A percentile compares a stretch with the other conserved stretches of the same genome.
phyloP scores from a whole-genome alignment of 2,888 invertebrate genomes.

The Plebejus melissa region DNA sequence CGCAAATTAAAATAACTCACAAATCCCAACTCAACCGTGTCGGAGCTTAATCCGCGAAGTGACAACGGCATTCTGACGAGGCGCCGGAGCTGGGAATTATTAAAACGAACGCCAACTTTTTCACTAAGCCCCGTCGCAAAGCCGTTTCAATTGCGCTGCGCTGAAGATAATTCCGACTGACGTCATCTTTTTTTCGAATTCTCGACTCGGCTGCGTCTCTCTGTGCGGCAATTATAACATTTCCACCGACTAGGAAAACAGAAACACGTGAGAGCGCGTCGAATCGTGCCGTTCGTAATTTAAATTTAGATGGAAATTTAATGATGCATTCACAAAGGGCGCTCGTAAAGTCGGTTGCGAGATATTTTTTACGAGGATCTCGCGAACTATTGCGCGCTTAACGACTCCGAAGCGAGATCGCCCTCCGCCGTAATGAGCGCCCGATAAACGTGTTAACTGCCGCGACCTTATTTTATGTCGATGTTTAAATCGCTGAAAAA shows the following conservation, averaged over 20 bases:
- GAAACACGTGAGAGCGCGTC: constrained; percentile 76
- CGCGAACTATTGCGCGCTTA: constrained; percentile 80
- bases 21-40: constrained; percentile 78
- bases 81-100: constrained; percentile 79
- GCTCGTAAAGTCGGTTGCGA: constrained; percentile 78
- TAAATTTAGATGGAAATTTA: constrained; percentile 80
- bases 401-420: constrained; percentile 79
- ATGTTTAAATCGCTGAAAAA: constrained; percentile 75
- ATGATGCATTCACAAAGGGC: constrained; percentile 79
- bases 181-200: constrained; percentile 79
- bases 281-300: constrained; percentile 74
- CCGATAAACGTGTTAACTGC: constrained; percentile 79
- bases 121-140: constrained; percentile 78
- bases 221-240: constrained; percentile 78
- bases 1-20: constrained; percentile 77
- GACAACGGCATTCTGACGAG: constrained; percentile 80
- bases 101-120: constrained; percentile 80
- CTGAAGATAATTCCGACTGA: constrained; percentile 79
- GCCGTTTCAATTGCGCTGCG: constrained; percentile 79
- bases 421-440: constrained; percentile 78
- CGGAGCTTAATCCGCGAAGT: constrained; percentile 78
- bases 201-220: constrained; percentile 72
- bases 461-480: constrained; percentile 76
- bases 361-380: constrained; percentile 79
- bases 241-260: constrained; percentile 77